Evolutionary conservation across 2,888 invertebrate genomes (phyloP).

Genomic region (Eupelmus urozonus): DNA sequence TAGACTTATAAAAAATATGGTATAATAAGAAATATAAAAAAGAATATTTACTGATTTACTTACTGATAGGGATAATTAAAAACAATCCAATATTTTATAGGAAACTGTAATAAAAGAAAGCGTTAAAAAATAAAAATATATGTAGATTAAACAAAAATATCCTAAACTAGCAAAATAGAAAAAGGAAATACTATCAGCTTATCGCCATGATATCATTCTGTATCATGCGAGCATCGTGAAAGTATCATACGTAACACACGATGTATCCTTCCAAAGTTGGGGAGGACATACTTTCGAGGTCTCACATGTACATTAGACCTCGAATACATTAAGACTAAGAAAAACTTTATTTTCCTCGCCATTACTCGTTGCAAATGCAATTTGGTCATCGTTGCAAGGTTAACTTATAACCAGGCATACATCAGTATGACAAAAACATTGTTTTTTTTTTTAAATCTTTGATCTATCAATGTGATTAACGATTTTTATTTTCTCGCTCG

Average conservation of each 20-base stretch:
- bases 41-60: neutral
- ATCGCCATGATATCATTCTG: slow-evolving; percentile 30
- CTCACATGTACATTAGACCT: slow-evolving; percentile 24
- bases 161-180: slow-evolving; percentile 57
- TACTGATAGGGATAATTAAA: neutral
- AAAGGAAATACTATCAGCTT: slow-evolving; percentile 42
- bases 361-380: slow-evolving; percentile 18
- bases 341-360: slow-evolving; percentile 3
- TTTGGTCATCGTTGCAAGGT: slow-evolving; percentile 37
- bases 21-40: neutral
- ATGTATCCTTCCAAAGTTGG: slow-evolving; percentile 53
- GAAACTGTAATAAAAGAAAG: neutral
- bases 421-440: slow-evolving; percentile 1
- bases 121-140: neutral
- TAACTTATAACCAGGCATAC: slow-evolving; percentile 19
- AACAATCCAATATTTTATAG: neutral
- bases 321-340: neutral
- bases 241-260: slow-evolving; percentile 57
- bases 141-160: neutral
- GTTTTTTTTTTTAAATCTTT: slow-evolving; percentile 17
- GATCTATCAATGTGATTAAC: slow-evolving; percentile 55
- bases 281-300: slow-evolving; percentile 43
- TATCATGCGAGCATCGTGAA: slow-evolving; percentile 55
- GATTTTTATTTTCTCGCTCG: slow-evolving; percentile 38
- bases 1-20: too few species aligned